Conservation (phyloP, 2,888 invertebrate species). For the Tribolium freemani region DNA sequence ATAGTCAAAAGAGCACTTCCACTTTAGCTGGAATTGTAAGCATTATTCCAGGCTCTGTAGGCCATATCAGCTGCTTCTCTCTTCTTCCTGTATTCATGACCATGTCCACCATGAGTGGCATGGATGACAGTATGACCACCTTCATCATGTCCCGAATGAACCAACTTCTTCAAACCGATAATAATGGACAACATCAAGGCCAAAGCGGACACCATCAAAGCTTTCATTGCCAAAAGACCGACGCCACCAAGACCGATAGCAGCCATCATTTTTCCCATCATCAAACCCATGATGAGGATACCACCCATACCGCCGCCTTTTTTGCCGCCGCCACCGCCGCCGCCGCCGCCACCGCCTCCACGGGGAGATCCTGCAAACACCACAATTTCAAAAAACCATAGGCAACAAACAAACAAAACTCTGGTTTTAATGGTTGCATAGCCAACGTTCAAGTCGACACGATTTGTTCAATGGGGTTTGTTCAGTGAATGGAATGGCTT, state of each 20-base stretch:
- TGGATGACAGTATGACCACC: conserved; percentile 70
- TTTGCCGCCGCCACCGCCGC: conserved; percentile 67
- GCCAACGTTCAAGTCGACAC: not conserved
- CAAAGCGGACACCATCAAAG: conserved; percentile 73
- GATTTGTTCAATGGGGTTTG: not conserved
- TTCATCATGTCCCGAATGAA: conserved; percentile 71
- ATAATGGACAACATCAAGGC: conserved; percentile 83
- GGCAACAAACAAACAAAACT: not conserved
- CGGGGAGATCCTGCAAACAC: conserved; percentile 71
- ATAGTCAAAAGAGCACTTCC: conserved; percentile 11
- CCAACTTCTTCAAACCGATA: conserved; percentile 80
- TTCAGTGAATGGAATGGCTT: no score
- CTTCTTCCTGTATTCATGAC: conserved; percentile 71
- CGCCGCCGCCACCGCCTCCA: conserved; percentile 72
- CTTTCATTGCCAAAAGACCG: conserved; percentile 83
- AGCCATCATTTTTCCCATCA: conserved; percentile 85
- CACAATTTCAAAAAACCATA: not conserved
- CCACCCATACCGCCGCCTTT: conserved; percentile 71
- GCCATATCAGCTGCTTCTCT: conserved; percentile 65
- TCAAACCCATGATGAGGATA: conserved; percentile 75
- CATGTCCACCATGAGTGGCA: conserved; percentile 68
- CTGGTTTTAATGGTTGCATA: not conserved
- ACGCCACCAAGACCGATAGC: conserved; percentile 83
- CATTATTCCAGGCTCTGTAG: conserved; percentile 66
- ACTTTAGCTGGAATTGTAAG: conserved; percentile 60